These are phyloP conservation scores for Panzeria rudis DNA, from an alignment of 2,888 invertebrate species.

Conservation along the genomic window DNA sequence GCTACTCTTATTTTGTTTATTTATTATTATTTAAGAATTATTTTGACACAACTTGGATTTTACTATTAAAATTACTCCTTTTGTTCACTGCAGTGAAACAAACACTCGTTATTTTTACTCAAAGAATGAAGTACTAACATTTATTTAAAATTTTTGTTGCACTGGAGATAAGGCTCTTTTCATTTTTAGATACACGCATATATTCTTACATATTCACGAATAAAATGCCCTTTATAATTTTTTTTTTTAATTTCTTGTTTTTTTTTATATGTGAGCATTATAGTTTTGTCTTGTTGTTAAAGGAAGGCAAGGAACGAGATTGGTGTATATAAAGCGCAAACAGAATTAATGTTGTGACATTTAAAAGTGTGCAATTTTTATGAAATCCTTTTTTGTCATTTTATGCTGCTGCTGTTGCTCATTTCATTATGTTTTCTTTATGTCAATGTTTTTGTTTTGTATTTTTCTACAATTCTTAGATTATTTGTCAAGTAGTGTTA, in stretches of 20 bases:
- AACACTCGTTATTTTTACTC: not conserved
- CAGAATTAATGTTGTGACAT: constrained; percentile 84
- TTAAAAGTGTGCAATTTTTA: constrained; percentile 84
- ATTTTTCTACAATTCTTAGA: constrained; percentile 50
- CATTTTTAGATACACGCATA: not conserved
- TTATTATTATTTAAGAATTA: constrained; percentile 53
- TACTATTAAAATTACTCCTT: constrained; percentile 16
- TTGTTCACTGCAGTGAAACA: constrained; percentile 14
- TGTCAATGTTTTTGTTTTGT: constrained; percentile 53
- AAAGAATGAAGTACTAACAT: not conserved
- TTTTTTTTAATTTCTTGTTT: constrained; percentile 8
- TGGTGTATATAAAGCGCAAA: constrained; percentile 79
- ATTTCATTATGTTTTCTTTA: constrained; percentile 56
- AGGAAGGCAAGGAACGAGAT: constrained; percentile 41
- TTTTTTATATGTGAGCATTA: not conserved
- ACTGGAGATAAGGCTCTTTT: constrained; percentile 39
- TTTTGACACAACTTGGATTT: constrained; percentile 56
- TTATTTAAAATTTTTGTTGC: not conserved
- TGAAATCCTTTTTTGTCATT: constrained; percentile 80
- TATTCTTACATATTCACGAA: not conserved
- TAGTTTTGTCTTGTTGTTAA: constrained; percentile 11
- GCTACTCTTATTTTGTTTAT: constrained; percentile 30
- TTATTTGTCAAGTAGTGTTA: constrained; percentile 65
- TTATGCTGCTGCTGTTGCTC: constrained; percentile 62
- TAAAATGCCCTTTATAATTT: constrained; percentile 27